Evolutionary conservation across 2,888 invertebrate genomes (phyloP).

Genomic region (Hemaris fuciformis): DNA sequence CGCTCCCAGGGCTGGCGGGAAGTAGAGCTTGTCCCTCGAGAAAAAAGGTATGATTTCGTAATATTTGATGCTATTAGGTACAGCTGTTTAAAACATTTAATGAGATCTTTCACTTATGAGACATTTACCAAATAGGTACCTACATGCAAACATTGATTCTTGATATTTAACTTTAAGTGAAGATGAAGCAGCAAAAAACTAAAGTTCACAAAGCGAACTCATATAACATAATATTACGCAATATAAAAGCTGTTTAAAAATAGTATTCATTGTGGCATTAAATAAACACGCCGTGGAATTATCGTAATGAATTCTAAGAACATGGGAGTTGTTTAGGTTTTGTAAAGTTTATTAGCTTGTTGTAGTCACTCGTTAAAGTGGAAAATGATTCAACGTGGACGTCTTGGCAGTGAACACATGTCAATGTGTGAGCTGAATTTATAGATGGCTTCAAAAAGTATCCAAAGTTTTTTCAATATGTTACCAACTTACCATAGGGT

Average conservation of each 20-base stretch:
- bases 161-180: too few species aligned
- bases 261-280: background rate
- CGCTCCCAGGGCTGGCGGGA: too few species aligned
- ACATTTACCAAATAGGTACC: too few species aligned
- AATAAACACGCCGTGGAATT: constrained; percentile 5
- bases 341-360: constrained; percentile 34
- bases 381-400: constrained; percentile 42
- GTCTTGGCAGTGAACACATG: constrained; percentile 42
- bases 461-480: background rate
- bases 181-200: too few species aligned
- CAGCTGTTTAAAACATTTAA: too few species aligned
- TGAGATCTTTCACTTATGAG: too few species aligned
- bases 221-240: background rate
- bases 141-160: too few species aligned
- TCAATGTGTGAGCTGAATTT: constrained; percentile 34
- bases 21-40: too few species aligned
- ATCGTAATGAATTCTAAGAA: constrained; percentile 29
- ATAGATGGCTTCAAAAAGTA: constrained; percentile 34
- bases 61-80: too few species aligned
- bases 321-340: constrained; percentile 37
- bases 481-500: too few species aligned
- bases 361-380: constrained; percentile 33
- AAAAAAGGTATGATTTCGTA: too few species aligned
- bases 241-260: background rate
- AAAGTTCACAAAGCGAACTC: too few species aligned